Percentiles rank a stretch among this genome's conserved stretches.
phyloP scores from a whole-genome alignment of 2,888 invertebrate species.

The Galerucella nymphaeae region DNA sequence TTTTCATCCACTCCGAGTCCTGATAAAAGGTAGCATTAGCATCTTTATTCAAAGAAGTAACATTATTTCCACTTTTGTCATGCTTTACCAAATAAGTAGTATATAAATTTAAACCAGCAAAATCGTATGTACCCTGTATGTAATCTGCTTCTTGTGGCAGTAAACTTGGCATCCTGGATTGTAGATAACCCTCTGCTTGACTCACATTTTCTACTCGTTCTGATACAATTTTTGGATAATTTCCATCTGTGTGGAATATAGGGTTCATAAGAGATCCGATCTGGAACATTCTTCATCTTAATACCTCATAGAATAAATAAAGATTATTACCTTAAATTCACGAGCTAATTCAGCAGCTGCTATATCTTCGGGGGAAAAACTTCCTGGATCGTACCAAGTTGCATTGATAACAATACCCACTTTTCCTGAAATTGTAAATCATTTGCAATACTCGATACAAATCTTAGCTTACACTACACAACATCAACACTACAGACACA shows the following conservation, averaged over 20 bases:
- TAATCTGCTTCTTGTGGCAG: conserved; percentile 40
- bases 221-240: conserved; percentile 49
- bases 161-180: conserved; percentile 48
- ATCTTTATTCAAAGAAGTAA: conserved; percentile 71
- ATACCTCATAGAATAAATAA: not conserved
- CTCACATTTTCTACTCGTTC: conserved; percentile 46
- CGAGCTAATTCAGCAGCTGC: conserved; percentile 70
- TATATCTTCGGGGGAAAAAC: conserved; percentile 67
- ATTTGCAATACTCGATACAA: too few species aligned
- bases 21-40: conserved; percentile 69
- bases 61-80: conserved; percentile 26
- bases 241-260: conserved; percentile 50
- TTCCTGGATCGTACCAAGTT: conserved; percentile 72
- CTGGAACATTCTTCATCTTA: too few species aligned
- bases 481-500: too few species aligned
- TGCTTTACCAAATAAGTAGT: conserved; percentile 45
- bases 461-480: too few species aligned
- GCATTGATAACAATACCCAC: conserved; percentile 69
- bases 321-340: conserved; percentile 67
- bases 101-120: conserved; percentile 48
- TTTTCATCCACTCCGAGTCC: conserved; percentile 71
- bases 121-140: conserved; percentile 48
- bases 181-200: conserved; percentile 45
- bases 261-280: conserved; percentile 48
- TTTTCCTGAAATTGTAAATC: conserved; percentile 41